Conservation (phyloP, 2,113 vertebrate species). For the Pterocles burchelli region DNA sequence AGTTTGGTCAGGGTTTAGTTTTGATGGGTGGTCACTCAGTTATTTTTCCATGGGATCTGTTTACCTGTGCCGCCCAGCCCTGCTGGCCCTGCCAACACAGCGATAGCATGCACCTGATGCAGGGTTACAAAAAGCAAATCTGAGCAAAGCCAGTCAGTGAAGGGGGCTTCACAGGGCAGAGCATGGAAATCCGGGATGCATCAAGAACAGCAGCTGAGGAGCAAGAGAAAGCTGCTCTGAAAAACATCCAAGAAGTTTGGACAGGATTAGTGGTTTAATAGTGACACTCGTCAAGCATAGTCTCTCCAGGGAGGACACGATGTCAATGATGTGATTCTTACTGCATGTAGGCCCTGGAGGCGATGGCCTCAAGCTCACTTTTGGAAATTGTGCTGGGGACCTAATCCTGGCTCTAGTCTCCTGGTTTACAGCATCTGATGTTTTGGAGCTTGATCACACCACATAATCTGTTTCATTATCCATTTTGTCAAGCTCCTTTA, state of each 20-base stretch:
- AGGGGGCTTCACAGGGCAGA: neutral
- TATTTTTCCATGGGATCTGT: neutral
- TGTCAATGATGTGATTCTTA: neutral
- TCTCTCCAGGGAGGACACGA: neutral
- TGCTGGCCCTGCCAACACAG: no score
- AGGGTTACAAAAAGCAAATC: neutral
- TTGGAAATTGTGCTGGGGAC: neutral
- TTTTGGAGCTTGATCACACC: neutral
- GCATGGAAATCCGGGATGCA: neutral
- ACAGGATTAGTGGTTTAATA: neutral
- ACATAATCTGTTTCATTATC: neutral
- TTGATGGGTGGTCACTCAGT: neutral
- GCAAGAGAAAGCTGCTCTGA: neutral
- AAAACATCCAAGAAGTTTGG: neutral
- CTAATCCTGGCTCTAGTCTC: neutral
- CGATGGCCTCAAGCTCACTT: neutral
- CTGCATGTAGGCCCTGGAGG: neutral
- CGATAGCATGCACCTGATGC: fast-evolving
- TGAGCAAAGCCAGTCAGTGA: neutral
- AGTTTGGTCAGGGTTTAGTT: neutral
- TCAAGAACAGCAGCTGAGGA: fast-evolving
- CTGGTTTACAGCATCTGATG: neutral
- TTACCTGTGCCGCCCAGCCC: neutral
- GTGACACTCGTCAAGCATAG: neutral
- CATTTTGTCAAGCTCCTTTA: neutral